A percentile compares a stretch with the other conserved stretches of the same genome.
phyloP scores from a whole-genome alignment of 2,113 vertebrate species.

The Silurus asotus region DNA sequence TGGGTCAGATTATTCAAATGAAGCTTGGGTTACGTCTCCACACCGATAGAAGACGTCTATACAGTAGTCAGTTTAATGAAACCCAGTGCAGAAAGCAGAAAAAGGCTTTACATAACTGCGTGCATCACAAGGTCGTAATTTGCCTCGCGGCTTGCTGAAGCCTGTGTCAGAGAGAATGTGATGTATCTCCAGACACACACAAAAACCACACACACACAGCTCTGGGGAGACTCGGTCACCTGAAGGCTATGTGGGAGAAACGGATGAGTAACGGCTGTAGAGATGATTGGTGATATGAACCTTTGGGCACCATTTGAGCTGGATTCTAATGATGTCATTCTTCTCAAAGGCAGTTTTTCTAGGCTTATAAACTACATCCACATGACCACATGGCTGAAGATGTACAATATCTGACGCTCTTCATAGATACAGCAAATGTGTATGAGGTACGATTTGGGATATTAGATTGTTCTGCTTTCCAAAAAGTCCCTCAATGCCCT shows the following conservation, averaged over 20 bases:
- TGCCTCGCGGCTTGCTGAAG: neutral
- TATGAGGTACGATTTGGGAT: neutral
- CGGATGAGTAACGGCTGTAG: neutral
- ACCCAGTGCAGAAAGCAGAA: neutral
- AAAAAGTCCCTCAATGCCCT: neutral
- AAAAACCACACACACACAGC: neutral
- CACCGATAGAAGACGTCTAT: neutral
- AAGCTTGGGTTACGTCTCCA: neutral
- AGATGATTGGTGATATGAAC: conserved; percentile 8
- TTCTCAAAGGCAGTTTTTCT: neutral
- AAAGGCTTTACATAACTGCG: neutral
- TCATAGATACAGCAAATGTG: neutral
- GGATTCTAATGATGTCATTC: conserved; percentile 8
- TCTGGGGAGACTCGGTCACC: neutral
- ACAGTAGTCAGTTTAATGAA: neutral
- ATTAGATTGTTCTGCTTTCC: neutral
- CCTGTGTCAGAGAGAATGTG: conserved; percentile 21
- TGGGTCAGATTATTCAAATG: neutral
- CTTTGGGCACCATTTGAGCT: neutral
- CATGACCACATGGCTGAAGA: neutral
- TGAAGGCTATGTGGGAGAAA: neutral
- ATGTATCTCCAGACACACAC: neutral
- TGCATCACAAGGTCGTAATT: neutral
- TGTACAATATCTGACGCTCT: neutral
- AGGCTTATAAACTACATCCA: neutral